Percentiles rank a stretch among this genome's conserved stretches.
Evolutionary conservation across 1,140 invertebrate species (phyloP).

Genomic region (Zophobas morio): DNA sequence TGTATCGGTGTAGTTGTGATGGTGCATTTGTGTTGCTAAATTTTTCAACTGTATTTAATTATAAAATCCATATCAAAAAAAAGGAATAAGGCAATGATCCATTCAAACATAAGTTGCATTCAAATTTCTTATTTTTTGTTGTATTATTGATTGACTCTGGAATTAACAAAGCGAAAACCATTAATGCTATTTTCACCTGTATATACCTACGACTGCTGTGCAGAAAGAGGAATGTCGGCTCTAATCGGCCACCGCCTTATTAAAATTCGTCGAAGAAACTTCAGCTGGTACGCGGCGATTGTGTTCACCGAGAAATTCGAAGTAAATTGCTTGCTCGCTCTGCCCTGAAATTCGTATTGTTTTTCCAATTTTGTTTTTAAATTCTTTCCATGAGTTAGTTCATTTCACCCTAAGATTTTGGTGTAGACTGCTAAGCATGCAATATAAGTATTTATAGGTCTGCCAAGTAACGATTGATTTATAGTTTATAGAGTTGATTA

Average conservation of each 20-base stretch:
- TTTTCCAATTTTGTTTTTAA: conserved; percentile 36
- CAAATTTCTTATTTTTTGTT: too few relatives aligned
- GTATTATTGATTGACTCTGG: too few relatives aligned
- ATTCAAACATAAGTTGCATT: too few relatives aligned
- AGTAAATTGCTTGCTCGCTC: conserved; percentile 27
- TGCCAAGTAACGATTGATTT: neutral
- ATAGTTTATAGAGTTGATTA: conserved; percentile 18
- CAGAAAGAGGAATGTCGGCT: neutral
- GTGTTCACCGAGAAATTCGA: conserved; percentile 35
- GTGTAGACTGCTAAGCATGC: neutral
- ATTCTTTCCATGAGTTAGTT: conserved; percentile 1
- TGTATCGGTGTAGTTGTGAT: neutral
- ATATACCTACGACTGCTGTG: too few relatives aligned
- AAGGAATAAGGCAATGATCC: too few relatives aligned
- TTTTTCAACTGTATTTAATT: too few relatives aligned
- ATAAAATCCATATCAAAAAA: too few relatives aligned
- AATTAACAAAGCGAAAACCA: too few relatives aligned
- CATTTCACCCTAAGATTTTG: neutral
- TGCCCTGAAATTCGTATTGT: conserved; percentile 39
- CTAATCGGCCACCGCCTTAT: conserved; percentile 5
- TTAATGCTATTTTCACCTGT: too few relatives aligned
- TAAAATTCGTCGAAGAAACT: conserved; percentile 31
- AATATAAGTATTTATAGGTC: conserved; percentile 5
- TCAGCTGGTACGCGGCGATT: conserved; percentile 17
- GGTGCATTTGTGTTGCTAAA: neutral